These are phyloP conservation scores for Tachycineta bicolor DNA, from an alignment of 2,113 vertebrate genomes.

Conservation along the genomic window DNA sequence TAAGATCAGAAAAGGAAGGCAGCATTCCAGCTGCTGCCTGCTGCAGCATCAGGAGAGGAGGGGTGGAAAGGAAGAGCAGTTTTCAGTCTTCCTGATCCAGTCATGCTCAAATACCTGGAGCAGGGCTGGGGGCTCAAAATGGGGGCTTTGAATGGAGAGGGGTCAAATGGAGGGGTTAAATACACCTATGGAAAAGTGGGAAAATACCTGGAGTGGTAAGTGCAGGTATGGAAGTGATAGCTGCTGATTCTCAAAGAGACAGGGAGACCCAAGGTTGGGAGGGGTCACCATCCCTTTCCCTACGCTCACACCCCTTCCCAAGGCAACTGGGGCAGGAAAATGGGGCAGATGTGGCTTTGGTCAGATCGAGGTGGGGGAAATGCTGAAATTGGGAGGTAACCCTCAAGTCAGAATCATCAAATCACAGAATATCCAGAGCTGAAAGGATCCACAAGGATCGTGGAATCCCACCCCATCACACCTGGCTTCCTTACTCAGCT, in stretches of 20 bases:
- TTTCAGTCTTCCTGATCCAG: background rate
- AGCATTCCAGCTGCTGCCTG: background rate
- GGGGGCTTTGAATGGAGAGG: background rate
- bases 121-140: background rate
- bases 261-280: background rate
- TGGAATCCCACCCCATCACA: too few species aligned
- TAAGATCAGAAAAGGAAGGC: background rate
- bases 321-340: background rate
- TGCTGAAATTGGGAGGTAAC: background rate
- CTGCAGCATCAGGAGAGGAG: background rate
- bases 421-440: background rate
- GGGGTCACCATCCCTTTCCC: background rate
- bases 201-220: background rate
- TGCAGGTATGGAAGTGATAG: background rate
- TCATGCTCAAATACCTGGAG: fast-evolving
- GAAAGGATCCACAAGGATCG: background rate
- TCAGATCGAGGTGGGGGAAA: fast-evolving
- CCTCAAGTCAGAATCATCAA: background rate
- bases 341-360: background rate
- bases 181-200: background rate
- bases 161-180: background rate
- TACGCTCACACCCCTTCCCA: background rate
- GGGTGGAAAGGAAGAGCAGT: background rate
- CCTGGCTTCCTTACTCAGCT: fast-evolving
- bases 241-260: background rate